Evolutionary conservation across 2,888 invertebrate genomes (phyloP).

Genomic region (Oasisia sp.): DNA sequence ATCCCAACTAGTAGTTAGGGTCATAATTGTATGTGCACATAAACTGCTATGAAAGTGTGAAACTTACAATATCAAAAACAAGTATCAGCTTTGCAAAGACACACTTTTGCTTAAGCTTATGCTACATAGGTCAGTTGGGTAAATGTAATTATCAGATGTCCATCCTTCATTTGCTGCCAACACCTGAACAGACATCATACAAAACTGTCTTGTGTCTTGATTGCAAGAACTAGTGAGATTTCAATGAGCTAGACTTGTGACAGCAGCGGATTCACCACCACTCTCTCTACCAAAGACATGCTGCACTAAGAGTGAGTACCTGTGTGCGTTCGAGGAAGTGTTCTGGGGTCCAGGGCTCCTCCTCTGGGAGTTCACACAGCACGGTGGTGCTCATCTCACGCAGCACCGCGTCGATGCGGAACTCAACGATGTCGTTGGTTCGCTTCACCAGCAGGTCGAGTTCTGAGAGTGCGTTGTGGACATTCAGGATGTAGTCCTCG

Average conservation of each 20-base stretch:
- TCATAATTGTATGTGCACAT: not conserved
- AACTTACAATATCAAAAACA: not conserved
- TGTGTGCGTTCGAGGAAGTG: constrained; percentile 86
- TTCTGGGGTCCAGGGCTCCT: constrained; percentile 87
- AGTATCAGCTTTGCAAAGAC: not conserved
- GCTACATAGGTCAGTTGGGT: not conserved
- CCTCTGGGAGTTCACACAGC: constrained; percentile 82
- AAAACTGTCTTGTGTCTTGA: too few relatives aligned
- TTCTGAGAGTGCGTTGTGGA: constrained; percentile 70
- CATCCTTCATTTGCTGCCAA: too few relatives aligned
- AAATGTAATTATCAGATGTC: too few relatives aligned
- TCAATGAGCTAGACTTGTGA: too few relatives aligned
- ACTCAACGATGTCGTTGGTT: constrained; percentile 63
- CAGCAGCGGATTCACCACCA: too few relatives aligned
- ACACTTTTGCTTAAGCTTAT: not conserved
- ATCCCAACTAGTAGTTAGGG: too few relatives aligned
- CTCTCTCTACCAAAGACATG: not conserved
- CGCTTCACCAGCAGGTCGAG: constrained; percentile 78
- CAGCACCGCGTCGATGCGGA: constrained; percentile 86
- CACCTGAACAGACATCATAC: too few relatives aligned
- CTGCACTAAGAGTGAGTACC: constrained; percentile 61
- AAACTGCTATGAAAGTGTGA: not conserved
- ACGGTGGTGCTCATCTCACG: constrained; percentile 87
- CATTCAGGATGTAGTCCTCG: constrained; percentile 79
- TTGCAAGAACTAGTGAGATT: too few relatives aligned